Evolutionary conservation across 2,888 invertebrate genomes (phyloP), one percentile per base, ranked within the genome.

Genomic region (Campoplex capitator): DNA sequence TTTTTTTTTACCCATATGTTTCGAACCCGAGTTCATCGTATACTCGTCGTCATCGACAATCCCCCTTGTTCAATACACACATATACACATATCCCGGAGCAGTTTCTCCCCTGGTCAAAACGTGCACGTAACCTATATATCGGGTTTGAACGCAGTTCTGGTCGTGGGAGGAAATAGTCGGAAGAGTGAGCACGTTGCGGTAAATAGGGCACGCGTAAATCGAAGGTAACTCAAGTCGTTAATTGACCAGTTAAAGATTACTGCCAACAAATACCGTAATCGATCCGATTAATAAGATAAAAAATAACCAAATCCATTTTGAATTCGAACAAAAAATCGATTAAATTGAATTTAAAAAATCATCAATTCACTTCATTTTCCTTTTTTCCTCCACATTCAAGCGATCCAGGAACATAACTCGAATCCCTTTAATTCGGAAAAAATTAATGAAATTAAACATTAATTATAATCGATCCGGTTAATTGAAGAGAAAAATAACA

Each of bases 21-120:
- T 38, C 56, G 51, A 35, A 35, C 54, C 35, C 73, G 35, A 35
- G 54, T 35, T 54, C 28, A 71, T 65, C 18, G 11, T 35, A 23
- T 67, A 38, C 78, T 68, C 74, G 74, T 67, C 54, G 51, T 78
- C 54, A 68, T 78, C 68, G 68, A 78, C 67, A 42, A 54, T 67
- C 54, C 23, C 51, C 77, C 68, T 68, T 54, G 67, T 51, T 54
- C 48, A 18, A 32, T 28, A 62, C 3, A 23, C 11, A n/a, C 38
- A 23, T 23, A 9, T 68, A 23, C 42, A 32, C 18, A 51, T n/a
- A 51, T 18, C n/a, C 18, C 18, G 0, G 51, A 1, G 62, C 16
- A 62, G 32, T 51, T 48, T 67, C 65, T 54, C 68, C 62, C 67
- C 67, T 68, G 65, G 77, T 68, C 48, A 38, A 48, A 67, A 54